phyloP scores from a whole-genome alignment of 2,113 vertebrate species.

The Athene cunicularia region DNA sequence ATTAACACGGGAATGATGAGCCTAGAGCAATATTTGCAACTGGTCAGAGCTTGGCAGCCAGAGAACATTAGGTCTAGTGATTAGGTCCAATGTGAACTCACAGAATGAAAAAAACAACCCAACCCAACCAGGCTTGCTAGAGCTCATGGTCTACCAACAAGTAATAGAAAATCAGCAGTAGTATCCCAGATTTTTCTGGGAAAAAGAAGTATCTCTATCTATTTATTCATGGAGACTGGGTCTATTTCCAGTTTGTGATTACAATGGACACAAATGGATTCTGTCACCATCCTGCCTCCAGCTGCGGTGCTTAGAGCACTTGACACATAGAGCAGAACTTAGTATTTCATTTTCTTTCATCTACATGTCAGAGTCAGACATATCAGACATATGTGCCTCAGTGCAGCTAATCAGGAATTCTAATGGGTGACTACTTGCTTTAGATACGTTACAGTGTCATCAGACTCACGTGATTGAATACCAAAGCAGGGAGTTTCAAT shows the following conservation, averaged over 20 bases:
- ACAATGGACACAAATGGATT: neutral
- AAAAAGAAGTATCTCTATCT: neutral
- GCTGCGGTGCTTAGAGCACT: neutral
- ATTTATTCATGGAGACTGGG: neutral
- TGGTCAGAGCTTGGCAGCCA: neutral
- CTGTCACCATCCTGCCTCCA: neutral
- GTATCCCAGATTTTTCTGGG: neutral
- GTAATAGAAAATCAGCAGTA: neutral
- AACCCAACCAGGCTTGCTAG: neutral
- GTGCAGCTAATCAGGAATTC: conserved; percentile 33
- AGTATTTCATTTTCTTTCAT: conserved; percentile 12
- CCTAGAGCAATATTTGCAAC: neutral
- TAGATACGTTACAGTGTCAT: neutral
- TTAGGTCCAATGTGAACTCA: rapidly evolving
- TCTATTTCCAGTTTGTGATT: neutral
- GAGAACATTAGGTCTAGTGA: neutral
- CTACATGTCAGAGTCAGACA: neutral
- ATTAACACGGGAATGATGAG: neutral
- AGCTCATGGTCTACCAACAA: neutral
- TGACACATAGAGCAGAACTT: neutral
- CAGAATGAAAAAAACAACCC: neutral
- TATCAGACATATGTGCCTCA: neutral
- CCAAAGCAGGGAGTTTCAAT: neutral
- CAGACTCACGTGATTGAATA: neutral
- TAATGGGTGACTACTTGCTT: neutral